A percentile compares a stretch with the other conserved stretches of the same genome.
These are phyloP conservation scores for Osmerus eperlanus DNA, from an alignment of 2,113 vertebrate species.

Conservation along the genomic window DNA sequence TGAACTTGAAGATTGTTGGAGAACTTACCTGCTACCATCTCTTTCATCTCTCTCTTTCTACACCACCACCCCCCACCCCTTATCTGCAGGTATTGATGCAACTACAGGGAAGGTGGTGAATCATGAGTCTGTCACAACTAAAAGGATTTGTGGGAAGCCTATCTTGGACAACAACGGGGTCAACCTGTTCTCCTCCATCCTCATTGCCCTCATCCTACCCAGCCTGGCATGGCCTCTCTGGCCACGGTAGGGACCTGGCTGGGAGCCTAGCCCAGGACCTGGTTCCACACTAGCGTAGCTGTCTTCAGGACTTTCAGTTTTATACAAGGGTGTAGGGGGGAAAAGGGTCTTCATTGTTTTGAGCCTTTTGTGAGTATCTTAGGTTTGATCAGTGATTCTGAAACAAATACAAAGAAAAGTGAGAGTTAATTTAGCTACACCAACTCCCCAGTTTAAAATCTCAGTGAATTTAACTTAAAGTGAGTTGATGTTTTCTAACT, in stretches of 20 bases:
- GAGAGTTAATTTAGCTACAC: too few relatives aligned
- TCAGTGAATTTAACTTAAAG: neutral
- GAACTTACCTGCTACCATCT: neutral
- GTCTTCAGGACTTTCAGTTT: too few relatives aligned
- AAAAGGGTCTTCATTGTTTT: too few relatives aligned
- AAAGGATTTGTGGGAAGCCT: conserved; percentile 85
- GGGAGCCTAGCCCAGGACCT: too few relatives aligned
- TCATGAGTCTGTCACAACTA: conserved; percentile 72
- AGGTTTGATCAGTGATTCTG: too few relatives aligned
- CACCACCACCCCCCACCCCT: neutral
- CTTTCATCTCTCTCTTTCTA: neutral
- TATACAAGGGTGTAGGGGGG: too few relatives aligned
- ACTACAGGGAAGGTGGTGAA: conserved; percentile 83
- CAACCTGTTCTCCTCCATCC: conserved; percentile 90
- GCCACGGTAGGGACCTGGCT: conserved; percentile 62
- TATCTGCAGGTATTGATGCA: conserved; percentile 81
- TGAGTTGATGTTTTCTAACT: too few relatives aligned
- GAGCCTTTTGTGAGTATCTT: too few relatives aligned
- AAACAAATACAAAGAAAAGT: too few relatives aligned
- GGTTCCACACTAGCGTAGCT: too few relatives aligned
- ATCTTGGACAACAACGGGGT: conserved; percentile 95
- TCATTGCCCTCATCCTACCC: conserved; percentile 84
- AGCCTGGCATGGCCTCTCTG: conserved; percentile 83
- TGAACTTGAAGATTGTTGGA: too few relatives aligned
- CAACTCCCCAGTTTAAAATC: neutral